Percentiles rank a stretch among this genome's conserved stretches.
phyloP scores from a whole-genome alignment of 2,888 invertebrate genomes.

The Sarcophaga rosellei region DNA sequence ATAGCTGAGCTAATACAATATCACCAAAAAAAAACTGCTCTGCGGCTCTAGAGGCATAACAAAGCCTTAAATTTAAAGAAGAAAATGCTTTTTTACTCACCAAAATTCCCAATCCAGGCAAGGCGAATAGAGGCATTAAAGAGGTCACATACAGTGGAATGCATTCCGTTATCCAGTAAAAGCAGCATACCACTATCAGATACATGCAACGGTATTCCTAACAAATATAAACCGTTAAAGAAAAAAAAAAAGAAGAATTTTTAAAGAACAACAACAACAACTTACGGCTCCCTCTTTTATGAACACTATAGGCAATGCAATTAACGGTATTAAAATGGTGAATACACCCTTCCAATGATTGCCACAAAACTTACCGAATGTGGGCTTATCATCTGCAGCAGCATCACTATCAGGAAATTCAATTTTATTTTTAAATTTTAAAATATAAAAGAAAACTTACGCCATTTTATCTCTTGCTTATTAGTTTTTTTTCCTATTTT shows the following conservation, averaged over 20 bases:
- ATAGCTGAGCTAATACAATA: too few relatives aligned
- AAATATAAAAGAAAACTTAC: conserved; percentile 41
- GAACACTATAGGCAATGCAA: conserved; percentile 83
- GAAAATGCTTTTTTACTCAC: conserved; percentile 71
- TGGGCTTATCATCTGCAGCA: conserved; percentile 34
- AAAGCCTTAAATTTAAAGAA: too few relatives aligned
- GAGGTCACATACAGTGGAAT: conserved; percentile 90
- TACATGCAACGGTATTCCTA: conserved; percentile 87
- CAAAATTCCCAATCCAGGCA: conserved; percentile 89
- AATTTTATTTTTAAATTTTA: neutral
- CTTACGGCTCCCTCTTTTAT: conserved; percentile 53
- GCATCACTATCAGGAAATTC: conserved; percentile 12
- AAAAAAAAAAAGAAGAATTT: neutral
- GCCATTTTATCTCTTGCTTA: conserved; percentile 24
- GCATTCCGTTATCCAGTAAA: conserved; percentile 90
- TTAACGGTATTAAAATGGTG: conserved; percentile 85
- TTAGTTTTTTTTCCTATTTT: neutral
- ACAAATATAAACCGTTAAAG: conserved; percentile 70
- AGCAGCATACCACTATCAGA: conserved; percentile 89
- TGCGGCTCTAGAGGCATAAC: too few relatives aligned
- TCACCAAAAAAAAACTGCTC: too few relatives aligned
- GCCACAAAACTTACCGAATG: conserved; percentile 79
- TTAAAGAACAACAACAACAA: neutral
- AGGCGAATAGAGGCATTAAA: conserved; percentile 88
- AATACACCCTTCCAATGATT: conserved; percentile 88